A percentile compares a stretch with the other conserved stretches of the same genome.
Evolutionary conservation across 2,888 invertebrate genomes (phyloP).

Genomic region (Limenitis camilla): DNA sequence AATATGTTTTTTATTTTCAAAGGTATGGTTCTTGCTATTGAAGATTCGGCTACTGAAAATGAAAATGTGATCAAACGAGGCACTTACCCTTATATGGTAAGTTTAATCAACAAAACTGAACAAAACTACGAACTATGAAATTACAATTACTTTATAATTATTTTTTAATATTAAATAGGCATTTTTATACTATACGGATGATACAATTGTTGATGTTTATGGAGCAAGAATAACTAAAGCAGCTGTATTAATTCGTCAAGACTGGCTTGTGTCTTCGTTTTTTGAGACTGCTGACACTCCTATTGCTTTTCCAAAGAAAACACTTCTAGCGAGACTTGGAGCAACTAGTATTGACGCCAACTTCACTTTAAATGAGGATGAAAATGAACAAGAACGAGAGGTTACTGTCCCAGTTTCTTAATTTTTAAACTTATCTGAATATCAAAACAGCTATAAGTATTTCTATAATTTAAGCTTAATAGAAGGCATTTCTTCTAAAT

Average conservation of each 20-base stretch:
- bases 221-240: slow-evolving; percentile 45
- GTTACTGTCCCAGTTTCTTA: slow-evolving; percentile 36
- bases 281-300: slow-evolving; percentile 36
- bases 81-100: slow-evolving; percentile 53
- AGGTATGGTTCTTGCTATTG: slow-evolving; percentile 30
- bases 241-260: slow-evolving; percentile 47
- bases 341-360: slow-evolving; percentile 46
- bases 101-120: slow-evolving; percentile 8
- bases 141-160: background rate
- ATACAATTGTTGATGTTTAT: slow-evolving; percentile 39
- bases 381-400: slow-evolving; percentile 64
- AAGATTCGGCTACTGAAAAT: slow-evolving; percentile 38
- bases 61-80: slow-evolving; percentile 49
- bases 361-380: slow-evolving; percentile 57
- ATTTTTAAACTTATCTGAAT: background rate
- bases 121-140: background rate
- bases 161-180: slow-evolving; percentile 44
- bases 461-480: no score
- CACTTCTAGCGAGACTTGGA: slow-evolving; percentile 56
- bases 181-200: slow-evolving; percentile 57
- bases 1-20: background rate
- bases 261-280: slow-evolving; percentile 55
- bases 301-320: slow-evolving; percentile 51
- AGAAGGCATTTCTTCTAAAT: no score
- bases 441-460: no score